phyloP scores from a whole-genome alignment of 2,888 invertebrate species.

The Orchesella flavescens region DNA sequence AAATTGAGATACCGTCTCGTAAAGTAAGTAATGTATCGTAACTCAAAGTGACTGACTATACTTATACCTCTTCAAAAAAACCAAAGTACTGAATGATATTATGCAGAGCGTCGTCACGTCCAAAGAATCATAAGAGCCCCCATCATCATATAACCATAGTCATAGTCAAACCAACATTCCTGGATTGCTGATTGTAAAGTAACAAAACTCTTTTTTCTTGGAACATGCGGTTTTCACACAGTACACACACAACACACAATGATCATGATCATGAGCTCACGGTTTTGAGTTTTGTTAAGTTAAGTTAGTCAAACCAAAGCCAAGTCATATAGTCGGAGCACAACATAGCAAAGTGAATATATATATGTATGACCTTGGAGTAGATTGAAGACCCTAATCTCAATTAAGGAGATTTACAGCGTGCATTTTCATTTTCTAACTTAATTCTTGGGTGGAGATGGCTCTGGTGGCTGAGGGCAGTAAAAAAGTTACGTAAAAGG shows the following conservation, averaged over 20 bases:
- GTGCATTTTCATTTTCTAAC: conserved; percentile 27
- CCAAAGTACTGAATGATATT: too few species aligned
- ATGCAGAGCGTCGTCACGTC: too few species aligned
- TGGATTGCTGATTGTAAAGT: too few species aligned
- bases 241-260: neutral
- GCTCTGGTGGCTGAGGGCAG: conserved; percentile 34
- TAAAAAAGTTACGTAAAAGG: neutral
- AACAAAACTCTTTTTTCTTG: neutral
- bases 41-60: too few species aligned
- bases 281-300: neutral
- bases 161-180: too few species aligned
- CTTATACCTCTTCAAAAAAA: too few species aligned
- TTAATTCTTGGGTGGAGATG: conserved; percentile 45
- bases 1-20: neutral
- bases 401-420: conserved; percentile 55
- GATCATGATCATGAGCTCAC: neutral
- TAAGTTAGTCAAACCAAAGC: too few species aligned
- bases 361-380: conserved; percentile 60
- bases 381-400: conserved; percentile 67
- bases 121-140: too few species aligned
- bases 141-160: too few species aligned
- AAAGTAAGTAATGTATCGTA: too few species aligned
- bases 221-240: neutral
- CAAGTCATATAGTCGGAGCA: too few species aligned
- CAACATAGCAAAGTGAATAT: too few species aligned